Evolutionary conservation across 2,888 invertebrate genomes (phyloP).

Genomic region (Catocala nupta): DNA sequence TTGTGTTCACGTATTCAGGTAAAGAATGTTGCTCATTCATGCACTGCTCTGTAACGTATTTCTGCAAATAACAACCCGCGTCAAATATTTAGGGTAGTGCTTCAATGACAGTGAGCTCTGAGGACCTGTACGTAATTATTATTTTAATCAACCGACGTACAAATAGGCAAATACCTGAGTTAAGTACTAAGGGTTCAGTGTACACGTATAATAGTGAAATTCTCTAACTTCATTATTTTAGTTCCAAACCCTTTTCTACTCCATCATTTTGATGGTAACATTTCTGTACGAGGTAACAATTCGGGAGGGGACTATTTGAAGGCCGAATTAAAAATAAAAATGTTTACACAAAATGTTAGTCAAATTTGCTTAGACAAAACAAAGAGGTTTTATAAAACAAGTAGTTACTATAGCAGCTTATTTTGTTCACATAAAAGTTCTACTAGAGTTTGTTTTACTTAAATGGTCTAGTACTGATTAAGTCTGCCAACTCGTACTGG

Average conservation of each 20-base stretch:
- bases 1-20: constrained; percentile 8
- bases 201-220: constrained; percentile 36
- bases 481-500: too few species aligned
- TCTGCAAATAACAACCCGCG: constrained; percentile 38
- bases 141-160: constrained; percentile 58
- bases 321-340: too few species aligned
- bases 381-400: too few species aligned
- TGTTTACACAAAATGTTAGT: too few species aligned
- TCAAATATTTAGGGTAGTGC: constrained; percentile 63
- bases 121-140: constrained; percentile 56
- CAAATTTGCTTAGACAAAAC: too few species aligned
- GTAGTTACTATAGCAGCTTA: too few species aligned
- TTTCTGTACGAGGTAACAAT: neutral
- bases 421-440: too few species aligned
- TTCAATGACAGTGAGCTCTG: constrained; percentile 49
- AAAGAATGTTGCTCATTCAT: constrained; percentile 47
- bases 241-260: constrained; percentile 24
- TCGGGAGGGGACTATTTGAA: too few species aligned
- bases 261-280: neutral
- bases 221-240: constrained; percentile 35
- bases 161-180: constrained; percentile 44
- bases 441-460: too few species aligned
- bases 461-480: too few species aligned
- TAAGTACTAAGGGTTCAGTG: constrained; percentile 36
- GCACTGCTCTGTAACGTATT: constrained; percentile 27